Evolutionary conservation across 1,140 invertebrate species (phyloP).

Genomic region (Leptonema lineaticorne): DNA sequence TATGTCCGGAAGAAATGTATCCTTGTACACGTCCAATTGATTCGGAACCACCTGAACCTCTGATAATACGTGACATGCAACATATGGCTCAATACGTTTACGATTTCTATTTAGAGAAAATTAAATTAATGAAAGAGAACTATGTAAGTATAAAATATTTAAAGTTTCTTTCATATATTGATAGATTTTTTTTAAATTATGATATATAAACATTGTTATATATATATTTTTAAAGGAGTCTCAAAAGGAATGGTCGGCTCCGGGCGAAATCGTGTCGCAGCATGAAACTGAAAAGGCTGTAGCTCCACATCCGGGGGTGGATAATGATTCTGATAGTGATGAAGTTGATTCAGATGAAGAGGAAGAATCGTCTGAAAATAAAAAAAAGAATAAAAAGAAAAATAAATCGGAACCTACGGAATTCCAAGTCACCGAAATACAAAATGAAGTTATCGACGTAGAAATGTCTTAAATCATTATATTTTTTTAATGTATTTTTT

Average conservation of each 20-base stretch:
- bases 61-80: conserved; percentile 81
- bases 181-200: conserved; percentile 27
- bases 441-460: conserved; percentile 47
- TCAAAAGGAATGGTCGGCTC: conserved; percentile 45
- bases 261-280: conserved; percentile 46
- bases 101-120: conserved; percentile 80
- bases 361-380: conserved; percentile 1
- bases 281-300: conserved; percentile 48
- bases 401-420: conserved; percentile 5
- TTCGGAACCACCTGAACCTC: conserved; percentile 45
- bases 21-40: conserved; percentile 64
- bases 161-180: neutral
- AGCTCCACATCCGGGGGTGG: conserved; percentile 61
- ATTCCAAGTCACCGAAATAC: conserved; percentile 42
- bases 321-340: conserved; percentile 57
- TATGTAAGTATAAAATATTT: conserved; percentile 46
- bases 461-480: conserved; percentile 18
- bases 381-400: conserved; percentile 33
- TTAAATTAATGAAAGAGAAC: conserved; percentile 65
- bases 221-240: conserved; percentile 34
- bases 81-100: conserved; percentile 93
- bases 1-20: conserved; percentile 77
- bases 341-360: conserved; percentile 42
- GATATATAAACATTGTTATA: conserved; percentile 4
- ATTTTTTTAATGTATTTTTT: neutral